Conservation (phyloP, 2,113 vertebrate genomes). For the Platanista minor region DNA sequence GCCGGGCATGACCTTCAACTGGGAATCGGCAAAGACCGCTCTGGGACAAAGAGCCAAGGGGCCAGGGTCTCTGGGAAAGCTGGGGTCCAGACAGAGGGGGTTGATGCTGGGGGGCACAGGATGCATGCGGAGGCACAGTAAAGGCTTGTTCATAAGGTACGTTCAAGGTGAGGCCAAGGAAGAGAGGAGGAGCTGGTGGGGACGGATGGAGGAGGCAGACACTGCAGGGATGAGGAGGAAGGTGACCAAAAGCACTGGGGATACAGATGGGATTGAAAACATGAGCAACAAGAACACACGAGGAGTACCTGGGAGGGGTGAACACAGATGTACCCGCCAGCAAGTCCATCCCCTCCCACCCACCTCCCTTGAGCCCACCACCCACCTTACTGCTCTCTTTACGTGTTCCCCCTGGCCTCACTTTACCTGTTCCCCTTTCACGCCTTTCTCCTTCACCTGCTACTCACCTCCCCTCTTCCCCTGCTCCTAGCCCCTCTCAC, state of each 20-base stretch:
- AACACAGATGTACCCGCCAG: background rate
- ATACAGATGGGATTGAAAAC: constrained; percentile 1
- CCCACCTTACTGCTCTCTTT: background rate
- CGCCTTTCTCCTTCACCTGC: constrained; percentile 63
- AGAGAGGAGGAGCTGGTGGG: constrained; percentile 14
- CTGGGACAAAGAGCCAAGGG: background rate
- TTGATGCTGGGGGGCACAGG: background rate
- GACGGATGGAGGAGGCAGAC: background rate
- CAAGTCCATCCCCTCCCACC: background rate
- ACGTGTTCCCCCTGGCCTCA: constrained; percentile 59
- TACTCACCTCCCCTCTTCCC: constrained; percentile 65
- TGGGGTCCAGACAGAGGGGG: background rate
- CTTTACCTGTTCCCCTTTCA: background rate
- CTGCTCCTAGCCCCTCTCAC: constrained; percentile 63
- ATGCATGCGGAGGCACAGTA: background rate
- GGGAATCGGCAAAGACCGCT: background rate
- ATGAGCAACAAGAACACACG: background rate
- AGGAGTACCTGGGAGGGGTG: background rate
- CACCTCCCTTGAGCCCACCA: background rate
- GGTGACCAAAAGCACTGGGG: constrained; percentile 38
- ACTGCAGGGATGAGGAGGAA: constrained; percentile 11
- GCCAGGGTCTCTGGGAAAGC: background rate
- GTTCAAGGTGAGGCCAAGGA: constrained; percentile 40
- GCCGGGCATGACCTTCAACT: background rate
- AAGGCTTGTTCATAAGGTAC: background rate